Evolutionary conservation across 2,113 vertebrate species (phyloP).

Genomic region (Cairina moschata): DNA sequence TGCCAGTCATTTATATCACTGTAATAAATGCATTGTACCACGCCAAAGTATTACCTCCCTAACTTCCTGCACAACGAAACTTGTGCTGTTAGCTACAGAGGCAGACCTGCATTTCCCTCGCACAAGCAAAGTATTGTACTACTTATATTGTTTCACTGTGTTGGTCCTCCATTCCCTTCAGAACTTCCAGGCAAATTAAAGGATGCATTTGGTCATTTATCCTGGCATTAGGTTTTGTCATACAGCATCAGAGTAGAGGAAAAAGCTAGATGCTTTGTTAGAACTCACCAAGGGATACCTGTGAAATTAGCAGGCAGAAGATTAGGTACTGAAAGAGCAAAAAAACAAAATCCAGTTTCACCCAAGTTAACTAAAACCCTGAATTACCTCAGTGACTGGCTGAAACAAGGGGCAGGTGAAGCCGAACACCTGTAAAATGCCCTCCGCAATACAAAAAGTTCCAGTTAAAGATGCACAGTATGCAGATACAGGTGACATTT

Average conservation of each 20-base stretch:
- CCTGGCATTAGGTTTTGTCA: background rate
- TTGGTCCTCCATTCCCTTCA: background rate
- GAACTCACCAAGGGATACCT: background rate
- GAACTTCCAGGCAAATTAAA: background rate
- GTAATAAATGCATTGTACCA: background rate
- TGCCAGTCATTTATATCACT: background rate
- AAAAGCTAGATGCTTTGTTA: background rate
- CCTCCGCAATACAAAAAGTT: background rate
- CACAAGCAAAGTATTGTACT: background rate
- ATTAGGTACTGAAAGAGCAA: background rate
- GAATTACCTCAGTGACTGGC: background rate
- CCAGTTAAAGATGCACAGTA: background rate
- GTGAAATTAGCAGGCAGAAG: background rate
- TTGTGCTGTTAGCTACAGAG: fast-evolving
- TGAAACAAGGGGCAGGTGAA: background rate
- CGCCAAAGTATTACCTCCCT: background rate
- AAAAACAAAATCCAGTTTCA: background rate
- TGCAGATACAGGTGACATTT: background rate
- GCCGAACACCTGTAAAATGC: background rate
- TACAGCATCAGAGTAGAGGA: background rate
- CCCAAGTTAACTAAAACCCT: background rate
- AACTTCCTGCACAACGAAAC: background rate
- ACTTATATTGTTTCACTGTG: background rate
- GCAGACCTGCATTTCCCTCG: background rate
- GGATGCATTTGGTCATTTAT: background rate